Base-by-base conservation (phyloP, 2,888 invertebrate genomes). In the Timandra comae region DNA sequence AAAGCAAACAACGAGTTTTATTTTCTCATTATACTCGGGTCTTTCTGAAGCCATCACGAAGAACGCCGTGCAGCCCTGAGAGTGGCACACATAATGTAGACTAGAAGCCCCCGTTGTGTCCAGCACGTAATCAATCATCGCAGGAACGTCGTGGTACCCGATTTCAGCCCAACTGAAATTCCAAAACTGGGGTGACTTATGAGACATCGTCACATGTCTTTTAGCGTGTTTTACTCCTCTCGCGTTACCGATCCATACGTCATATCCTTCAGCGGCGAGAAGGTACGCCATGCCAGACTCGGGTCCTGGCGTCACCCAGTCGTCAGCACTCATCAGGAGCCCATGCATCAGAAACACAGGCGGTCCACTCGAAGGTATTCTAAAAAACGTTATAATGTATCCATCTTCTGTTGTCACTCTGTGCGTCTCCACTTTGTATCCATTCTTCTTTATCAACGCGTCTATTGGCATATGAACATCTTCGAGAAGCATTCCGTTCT, bases 81-180 rank as follows among this genome's bases (percentile, higher is more conserved):
- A 95, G 60, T 95, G 93, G 0, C 94, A 95, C 7, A 92, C 71
- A 60, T 93, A 94, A 47, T 90, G 89, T 0, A 95, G 47, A 29
- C 89, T 71, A 0, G 80, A 46, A 7, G 85, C 77, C 0, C 86
- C 82, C 0, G 92, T 92, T 2, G 43, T 40, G 0, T 62, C 37
- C 2, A 90, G 60, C 1, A 91, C 79, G 57, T 90, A 89, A 59
- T 95, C 91, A 27, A 97, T 89, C 70, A 90, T 90, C 0, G 91
- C 88, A 1, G 95, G 94, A 4, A 96, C 53, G 66, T 96, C 96
- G 46, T 80, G 87, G 29, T 82, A 65, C 0, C 91, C 93, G 63
- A 95, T 93, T 56, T 94, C 90, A 59, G 95, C 92, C 89, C 91
- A 95, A 45, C 92, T 92, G 52, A 89, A 91, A 30, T 87, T 63